Percentiles rank a stretch among this genome's conserved stretches.
These are phyloP conservation scores for Trogon melanurus DNA, from an alignment of 2,113 vertebrate genomes.

Conservation along the genomic window DNA sequence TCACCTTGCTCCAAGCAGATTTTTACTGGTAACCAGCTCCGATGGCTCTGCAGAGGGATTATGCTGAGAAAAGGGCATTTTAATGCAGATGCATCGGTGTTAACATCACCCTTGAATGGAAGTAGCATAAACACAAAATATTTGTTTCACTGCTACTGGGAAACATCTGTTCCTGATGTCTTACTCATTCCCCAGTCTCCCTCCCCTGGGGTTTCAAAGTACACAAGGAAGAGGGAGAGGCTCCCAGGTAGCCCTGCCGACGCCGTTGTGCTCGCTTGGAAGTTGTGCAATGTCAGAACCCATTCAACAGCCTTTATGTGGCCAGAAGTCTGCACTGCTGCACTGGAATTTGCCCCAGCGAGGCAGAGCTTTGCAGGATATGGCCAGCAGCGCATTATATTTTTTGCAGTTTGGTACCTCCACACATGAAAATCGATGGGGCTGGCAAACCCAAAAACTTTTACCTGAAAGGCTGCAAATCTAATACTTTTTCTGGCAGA, in stretches of 20 bases:
- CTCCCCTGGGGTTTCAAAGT: constrained; percentile 52
- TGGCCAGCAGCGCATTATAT: fast-evolving
- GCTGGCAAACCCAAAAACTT: neutral
- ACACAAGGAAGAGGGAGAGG: constrained; percentile 40
- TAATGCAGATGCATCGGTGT: neutral
- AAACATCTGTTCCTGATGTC: constrained; percentile 48
- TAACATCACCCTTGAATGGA: neutral
- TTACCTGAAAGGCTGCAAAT: neutral
- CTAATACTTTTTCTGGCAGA: neutral
- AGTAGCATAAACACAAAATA: constrained; percentile 56
- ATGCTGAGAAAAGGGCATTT: neutral
- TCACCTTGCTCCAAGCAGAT: neutral
- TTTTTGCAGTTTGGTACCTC: neutral
- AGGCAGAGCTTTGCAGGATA: neutral
- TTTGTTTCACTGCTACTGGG: constrained; percentile 63
- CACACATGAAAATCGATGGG: neutral
- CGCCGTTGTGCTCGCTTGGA: neutral
- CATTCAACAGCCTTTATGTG: neutral
- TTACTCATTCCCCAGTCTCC: neutral
- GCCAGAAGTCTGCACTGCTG: neutral
- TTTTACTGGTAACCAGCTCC: neutral
- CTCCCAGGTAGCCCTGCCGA: neutral
- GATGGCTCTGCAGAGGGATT: neutral
- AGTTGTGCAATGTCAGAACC: neutral
- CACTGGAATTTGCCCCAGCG: neutral